Conservation (phyloP, 2,797 vertebrate genomes). For the Esox lucius region DNA sequence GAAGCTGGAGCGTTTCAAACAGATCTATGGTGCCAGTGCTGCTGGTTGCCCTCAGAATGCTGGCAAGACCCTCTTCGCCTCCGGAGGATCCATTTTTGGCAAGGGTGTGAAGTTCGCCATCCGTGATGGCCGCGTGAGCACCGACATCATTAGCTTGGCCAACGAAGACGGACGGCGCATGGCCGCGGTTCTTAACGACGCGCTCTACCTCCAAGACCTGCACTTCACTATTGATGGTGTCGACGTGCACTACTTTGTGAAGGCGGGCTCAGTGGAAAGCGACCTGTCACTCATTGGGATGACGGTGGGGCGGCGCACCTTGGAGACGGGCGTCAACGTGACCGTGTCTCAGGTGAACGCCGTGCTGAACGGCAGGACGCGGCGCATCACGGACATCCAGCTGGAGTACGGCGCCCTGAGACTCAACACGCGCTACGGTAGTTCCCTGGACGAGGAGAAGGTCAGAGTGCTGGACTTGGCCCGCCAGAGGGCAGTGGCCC, state of each 20-base stretch:
- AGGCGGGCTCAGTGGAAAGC: constrained; percentile 85
- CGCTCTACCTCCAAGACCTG: constrained; percentile 89
- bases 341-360: constrained; percentile 96
- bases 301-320: constrained; percentile 89
- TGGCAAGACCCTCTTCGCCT: constrained; percentile 82
- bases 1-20: constrained; percentile 90
- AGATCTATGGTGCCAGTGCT: constrained; percentile 85
- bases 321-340: constrained; percentile 95
- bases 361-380: constrained; percentile 89
- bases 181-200: constrained; percentile 89
- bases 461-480: constrained; percentile 89
- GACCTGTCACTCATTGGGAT: constrained; percentile 93
- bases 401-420: constrained; percentile 84
- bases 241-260: constrained; percentile 95
- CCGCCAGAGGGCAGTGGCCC: constrained; percentile 84
- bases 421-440: constrained; percentile 93
- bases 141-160: constrained; percentile 94
- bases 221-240: constrained; percentile 89
- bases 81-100: constrained; percentile 88
- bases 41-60: constrained; percentile 84
- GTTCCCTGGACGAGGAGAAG: constrained; percentile 92
- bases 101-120: constrained; percentile 95
- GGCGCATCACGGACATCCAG: constrained; percentile 95
- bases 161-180: constrained; percentile 92
- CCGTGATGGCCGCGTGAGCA: constrained; percentile 86